Evolutionary conservation across 2,797 vertebrate species (phyloP).

Genomic region (Enteromius fasciolatus): DNA sequence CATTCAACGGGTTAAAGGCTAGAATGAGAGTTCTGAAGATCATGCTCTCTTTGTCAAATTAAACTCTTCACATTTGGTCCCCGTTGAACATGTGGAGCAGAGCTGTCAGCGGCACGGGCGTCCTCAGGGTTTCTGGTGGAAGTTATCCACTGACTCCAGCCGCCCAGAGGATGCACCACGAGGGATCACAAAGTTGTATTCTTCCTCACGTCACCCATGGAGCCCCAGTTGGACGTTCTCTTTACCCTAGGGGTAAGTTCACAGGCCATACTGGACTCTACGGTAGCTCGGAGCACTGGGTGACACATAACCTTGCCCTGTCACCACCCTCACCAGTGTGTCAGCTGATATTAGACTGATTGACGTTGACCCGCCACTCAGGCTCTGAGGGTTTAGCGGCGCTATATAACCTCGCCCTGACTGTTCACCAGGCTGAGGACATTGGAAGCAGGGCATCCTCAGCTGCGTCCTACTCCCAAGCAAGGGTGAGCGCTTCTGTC

Average conservation of each 20-base stretch:
- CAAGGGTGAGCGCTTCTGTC: slow-evolving; percentile 66
- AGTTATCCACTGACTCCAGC: slow-evolving; percentile 60
- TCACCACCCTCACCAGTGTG: slow-evolving; percentile 80
- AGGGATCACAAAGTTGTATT: slow-evolving; percentile 62
- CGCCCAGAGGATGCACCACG: slow-evolving; percentile 53
- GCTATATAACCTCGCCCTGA: slow-evolving; percentile 78
- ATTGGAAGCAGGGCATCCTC: slow-evolving; percentile 70
- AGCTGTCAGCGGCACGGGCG: slow-evolving; percentile 52
- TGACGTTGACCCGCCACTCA: slow-evolving; percentile 76
- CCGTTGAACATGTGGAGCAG: slow-evolving; percentile 50
- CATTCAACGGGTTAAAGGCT: slow-evolving; percentile 38
- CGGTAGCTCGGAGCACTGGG: slow-evolving; percentile 70
- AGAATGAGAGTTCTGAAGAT: slow-evolving; percentile 39
- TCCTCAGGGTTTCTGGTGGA: slow-evolving; percentile 46
- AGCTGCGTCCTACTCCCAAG: slow-evolving; percentile 63
- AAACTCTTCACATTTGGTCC: slow-evolving; percentile 38
- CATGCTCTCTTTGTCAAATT: slow-evolving; percentile 44
- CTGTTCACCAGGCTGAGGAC: slow-evolving; percentile 71
- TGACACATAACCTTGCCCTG: slow-evolving; percentile 84
- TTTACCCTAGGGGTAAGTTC: slow-evolving; percentile 54
- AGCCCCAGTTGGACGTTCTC: slow-evolving; percentile 54
- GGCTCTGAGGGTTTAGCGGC: slow-evolving; percentile 74
- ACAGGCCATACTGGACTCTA: slow-evolving; percentile 72
- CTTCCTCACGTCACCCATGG: slow-evolving; percentile 22
- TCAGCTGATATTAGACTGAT: slow-evolving; percentile 78